Base-by-base conservation (phyloP, 2,113 vertebrate species). In the Periophthalmodon schlosseri region DNA sequence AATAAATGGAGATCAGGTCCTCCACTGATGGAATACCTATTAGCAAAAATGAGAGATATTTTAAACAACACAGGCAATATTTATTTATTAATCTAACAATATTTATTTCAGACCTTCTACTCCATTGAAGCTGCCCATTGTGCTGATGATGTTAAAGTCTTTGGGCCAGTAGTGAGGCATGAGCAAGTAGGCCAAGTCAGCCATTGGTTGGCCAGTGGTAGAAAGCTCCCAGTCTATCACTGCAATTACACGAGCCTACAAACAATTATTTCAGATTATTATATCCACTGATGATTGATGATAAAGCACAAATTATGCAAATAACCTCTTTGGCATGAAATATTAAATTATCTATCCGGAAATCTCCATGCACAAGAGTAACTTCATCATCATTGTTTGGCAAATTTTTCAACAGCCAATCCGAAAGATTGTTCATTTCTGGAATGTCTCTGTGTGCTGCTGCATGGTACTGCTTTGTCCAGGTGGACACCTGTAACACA, bases 161-260 rank as follows among this genome's bases (percentile, higher is more conserved):
- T 63, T 3, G 69, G 96, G 96, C 93, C 90, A 95, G 76, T 95
- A 95, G 83, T 92, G 91, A 80, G 93, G 94, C 36, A 93, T 23
- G 44, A 90, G 84, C 69, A 95, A 87, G 70, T 96, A 94, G 12
- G 95, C 95, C 61, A 99, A 80, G 83, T 99, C 97, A 68, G 91
- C 92, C 70, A 95, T 73, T n/a, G 96, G 95, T 80, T 98, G 96
- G 8, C 97, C 97, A 39, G 94, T 88, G 76, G 97, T 99, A 8
- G 97, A 98, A 76, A 99, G 94, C 73, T 99, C 97, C 97, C 97
- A 99, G 84, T 99, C 97, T 84, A 99, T 79, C 15, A 97, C 93
- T 1, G 97, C 97, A 20, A 96, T 78, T 60, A 99, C 94, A 71
- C 95, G 94, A 34, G 95, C 93, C 97, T 92, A 73, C 87, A 21